A percentile compares a stretch with the other conserved stretches of the same genome.
These are phyloP conservation scores for Dasysyrphus albostriatus DNA, from an alignment of 2,888 invertebrate genomes.

Conservation along the genomic window DNA sequence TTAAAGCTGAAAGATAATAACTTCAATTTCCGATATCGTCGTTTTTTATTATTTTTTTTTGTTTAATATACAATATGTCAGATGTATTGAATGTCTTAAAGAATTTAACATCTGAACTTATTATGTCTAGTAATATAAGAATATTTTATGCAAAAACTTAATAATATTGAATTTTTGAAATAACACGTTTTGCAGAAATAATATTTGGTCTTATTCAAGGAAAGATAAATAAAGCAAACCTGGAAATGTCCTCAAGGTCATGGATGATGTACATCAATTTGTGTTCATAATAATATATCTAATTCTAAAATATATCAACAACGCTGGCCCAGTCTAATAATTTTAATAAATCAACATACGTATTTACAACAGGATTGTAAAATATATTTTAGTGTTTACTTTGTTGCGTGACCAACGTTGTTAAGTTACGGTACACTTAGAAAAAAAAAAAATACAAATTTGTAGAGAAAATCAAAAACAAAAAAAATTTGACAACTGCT, in stretches of 20 bases:
- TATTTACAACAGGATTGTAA: not conserved
- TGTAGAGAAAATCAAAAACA: too few species aligned
- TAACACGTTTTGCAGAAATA: not conserved
- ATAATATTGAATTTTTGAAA: not conserved
- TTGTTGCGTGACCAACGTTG: not conserved
- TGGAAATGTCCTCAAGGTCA: slow-evolving; percentile 7
- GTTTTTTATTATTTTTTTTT: not conserved
- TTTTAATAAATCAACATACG: not conserved
- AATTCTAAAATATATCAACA: not conserved
- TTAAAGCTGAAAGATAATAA: slow-evolving; percentile 36
- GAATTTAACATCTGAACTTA: not conserved
- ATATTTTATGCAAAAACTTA: not conserved
- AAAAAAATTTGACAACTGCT: too few species aligned
- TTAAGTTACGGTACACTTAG: not conserved
- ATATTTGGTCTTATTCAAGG: not conserved
- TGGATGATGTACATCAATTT: not conserved
- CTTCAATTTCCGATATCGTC: slow-evolving; percentile 55
- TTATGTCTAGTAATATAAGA: not conserved
- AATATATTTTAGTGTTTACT: not conserved
- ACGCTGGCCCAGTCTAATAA: not conserved
- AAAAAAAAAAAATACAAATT: not conserved
- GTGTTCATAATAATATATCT: not conserved
- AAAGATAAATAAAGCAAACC: not conserved
- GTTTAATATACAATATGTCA: not conserved
- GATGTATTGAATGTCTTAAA: not conserved